Conservation (phyloP, 1,140 invertebrate genomes). For the Lepidurus couesii region DNA sequence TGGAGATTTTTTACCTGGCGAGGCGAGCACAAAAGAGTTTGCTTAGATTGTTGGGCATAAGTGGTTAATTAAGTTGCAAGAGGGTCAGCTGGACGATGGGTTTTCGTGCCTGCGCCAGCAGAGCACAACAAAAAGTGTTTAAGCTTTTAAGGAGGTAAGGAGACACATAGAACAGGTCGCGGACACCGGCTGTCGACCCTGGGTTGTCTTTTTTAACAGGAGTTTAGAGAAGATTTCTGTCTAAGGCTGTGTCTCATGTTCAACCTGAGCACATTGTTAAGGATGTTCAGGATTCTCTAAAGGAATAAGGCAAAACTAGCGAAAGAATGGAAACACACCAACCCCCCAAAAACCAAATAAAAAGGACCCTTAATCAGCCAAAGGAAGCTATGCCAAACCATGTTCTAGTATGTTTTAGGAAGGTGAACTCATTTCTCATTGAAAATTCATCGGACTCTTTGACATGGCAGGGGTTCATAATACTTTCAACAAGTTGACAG, state of each 20-base stretch:
- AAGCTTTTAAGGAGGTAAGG: not conserved
- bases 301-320: not conserved
- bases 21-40: not conserved
- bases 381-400: slow-evolving; percentile 18
- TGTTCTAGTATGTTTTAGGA: not conserved
- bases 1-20: no score
- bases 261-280: no score
- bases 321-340: not conserved
- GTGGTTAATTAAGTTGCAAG: not conserved
- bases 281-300: no score
- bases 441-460: slow-evolving; percentile 9
- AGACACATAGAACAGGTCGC: not conserved
- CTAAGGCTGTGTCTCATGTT: no score
- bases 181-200: slow-evolving; percentile 14
- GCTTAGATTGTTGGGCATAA: not conserved
- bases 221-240: not conserved
- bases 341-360: not conserved
- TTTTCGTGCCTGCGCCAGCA: not conserved
- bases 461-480: not conserved
- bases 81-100: slow-evolving; percentile 11
- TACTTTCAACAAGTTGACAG: not conserved
- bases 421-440: slow-evolving; percentile 22
- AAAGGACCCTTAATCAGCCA: not conserved
- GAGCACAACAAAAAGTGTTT: not conserved
- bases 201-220: not conserved